phyloP scores from a whole-genome alignment of 2,797 vertebrate species.

The Furcifer pardalis region DNA sequence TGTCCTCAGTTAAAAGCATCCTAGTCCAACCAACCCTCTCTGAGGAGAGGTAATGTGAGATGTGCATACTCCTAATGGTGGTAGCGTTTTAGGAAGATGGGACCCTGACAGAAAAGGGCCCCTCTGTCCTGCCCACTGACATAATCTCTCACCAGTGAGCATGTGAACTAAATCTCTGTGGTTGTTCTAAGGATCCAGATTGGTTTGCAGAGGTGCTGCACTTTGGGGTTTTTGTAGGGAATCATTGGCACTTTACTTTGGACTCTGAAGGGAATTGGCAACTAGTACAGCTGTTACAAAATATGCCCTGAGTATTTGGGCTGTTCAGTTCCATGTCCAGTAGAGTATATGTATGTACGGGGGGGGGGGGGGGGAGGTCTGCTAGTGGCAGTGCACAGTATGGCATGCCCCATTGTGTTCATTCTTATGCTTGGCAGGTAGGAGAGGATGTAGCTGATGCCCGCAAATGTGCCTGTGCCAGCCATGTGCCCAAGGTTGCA shows the following conservation, averaged over 20 bases:
- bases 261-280: background rate
- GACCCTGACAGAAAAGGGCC: background rate
- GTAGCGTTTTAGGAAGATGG: background rate
- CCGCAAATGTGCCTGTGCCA: conserved; percentile 95
- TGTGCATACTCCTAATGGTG: background rate
- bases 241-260: background rate
- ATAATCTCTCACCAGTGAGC: background rate
- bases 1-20: background rate
- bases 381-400: background rate
- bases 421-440: conserved; percentile 77
- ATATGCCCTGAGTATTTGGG: background rate
- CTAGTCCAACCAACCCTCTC: background rate
- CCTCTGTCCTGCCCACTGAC: background rate
- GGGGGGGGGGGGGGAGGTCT: background rate
- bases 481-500: conserved; percentile 93
- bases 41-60: background rate
- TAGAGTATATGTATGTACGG: too few relatives aligned
- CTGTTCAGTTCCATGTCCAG: background rate
- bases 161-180: background rate
- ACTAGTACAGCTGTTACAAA: background rate
- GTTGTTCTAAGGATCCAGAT: background rate
- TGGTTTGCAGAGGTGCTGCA: background rate
- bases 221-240: background rate
- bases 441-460: conserved; percentile 94
- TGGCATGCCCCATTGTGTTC: background rate